Base-by-base conservation (phyloP, 2,888 invertebrate species). In the Timema cristinae region DNA sequence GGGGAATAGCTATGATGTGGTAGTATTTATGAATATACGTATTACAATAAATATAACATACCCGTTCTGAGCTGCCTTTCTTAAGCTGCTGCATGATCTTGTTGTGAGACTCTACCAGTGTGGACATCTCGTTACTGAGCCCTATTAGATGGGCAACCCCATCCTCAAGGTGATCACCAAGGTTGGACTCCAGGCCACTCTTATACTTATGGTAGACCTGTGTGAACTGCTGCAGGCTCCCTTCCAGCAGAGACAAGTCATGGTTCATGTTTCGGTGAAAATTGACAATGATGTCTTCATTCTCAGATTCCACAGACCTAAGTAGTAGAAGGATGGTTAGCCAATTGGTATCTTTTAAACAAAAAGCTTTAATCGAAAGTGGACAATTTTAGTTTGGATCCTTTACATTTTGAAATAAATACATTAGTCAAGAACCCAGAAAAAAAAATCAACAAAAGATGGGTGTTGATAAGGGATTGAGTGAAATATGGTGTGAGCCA, bases 191-290 rank as follows among this genome's bases (percentile, higher is more conserved):
- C 47, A 72, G 32, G 13, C 69, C 68, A 47, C 66, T 66, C 16
- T 71, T 69, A 61, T 68, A 73, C 71, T 73, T 71, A 8, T 54
- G 51, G 32, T 66, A 63, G 49, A 68, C 68, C 48, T 73, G 71
- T 11, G 66, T 68, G 51, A 73, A 77, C n/a, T 72, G 66, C 6
- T 77, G 71, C 11, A 80, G 74, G 9, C 76, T 75, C 8, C 76
- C 75, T 59, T 77, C 76, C 77, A 81, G 78, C 5, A 70, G 71
- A 47, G 72, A 72, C 50, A 80, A 75, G 56, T 79, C 74, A n/a
- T 74, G 72, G 0, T 74, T 72, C 73, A 77, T 78, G 11, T 69
- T 72, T 16, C 50, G 73, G 69, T 76, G 76, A 74, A 81, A 80
- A 47, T 75, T 73, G 47, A 79, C 48, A 0, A 67, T 68, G 13